These are phyloP conservation scores for Spialia ferax DNA, from an alignment of 2,888 invertebrate species.

Conservation along the genomic window DNA sequence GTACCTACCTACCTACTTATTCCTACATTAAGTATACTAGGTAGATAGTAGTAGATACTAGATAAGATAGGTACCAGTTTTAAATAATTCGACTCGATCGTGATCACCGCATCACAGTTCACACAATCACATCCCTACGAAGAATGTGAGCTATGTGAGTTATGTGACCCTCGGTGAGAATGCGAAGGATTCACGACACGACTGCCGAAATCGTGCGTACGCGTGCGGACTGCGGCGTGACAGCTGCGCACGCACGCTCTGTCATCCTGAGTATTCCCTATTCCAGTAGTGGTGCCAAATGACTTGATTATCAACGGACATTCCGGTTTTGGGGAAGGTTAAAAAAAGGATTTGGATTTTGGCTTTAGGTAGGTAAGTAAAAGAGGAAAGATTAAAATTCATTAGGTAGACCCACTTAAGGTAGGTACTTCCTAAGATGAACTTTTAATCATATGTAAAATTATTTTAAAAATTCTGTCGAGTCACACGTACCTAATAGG, in stretches of 20 bases:
- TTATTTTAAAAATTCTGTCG: no score
- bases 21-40: no score
- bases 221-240: slow-evolving; percentile 58
- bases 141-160: slow-evolving; percentile 45
- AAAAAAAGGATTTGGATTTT: no score
- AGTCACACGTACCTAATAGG: no score
- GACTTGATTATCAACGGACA: background rate
- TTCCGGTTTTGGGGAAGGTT: background rate
- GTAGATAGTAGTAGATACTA: no score
- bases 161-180: slow-evolving; percentile 59
- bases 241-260: slow-evolving; percentile 40
- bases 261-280: slow-evolving; percentile 14
- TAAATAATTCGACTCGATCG: background rate
- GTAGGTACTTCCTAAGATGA: no score
- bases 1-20: no score
- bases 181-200: slow-evolving; percentile 53
- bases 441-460: no score
- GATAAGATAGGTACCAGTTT: no score
- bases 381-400: no score
- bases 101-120: background rate
- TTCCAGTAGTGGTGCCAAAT: background rate
- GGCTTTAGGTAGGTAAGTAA: no score
- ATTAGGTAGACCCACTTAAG: no score
- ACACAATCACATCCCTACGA: slow-evolving; percentile 42
- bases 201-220: slow-evolving; percentile 55